These are phyloP conservation scores for Monochamus alternatus DNA, from an alignment of 2,888 invertebrate genomes.

Conservation along the genomic window DNA sequence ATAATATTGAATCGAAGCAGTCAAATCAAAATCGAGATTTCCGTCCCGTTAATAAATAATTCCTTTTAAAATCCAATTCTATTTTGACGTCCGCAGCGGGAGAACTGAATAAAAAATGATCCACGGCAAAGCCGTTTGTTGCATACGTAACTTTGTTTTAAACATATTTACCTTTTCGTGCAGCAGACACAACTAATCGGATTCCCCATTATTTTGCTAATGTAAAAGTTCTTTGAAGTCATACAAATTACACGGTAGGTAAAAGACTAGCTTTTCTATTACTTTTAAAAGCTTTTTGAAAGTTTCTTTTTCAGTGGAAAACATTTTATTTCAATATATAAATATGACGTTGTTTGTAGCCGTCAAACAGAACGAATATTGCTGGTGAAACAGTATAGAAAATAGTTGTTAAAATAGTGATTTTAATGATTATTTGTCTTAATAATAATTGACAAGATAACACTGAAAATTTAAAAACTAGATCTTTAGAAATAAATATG, in stretches of 20 bases:
- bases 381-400: too few relatives aligned
- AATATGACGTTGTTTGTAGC: neutral
- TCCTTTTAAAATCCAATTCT: neutral
- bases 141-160: conserved; percentile 11
- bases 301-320: neutral
- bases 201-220: conserved; percentile 8
- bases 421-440: too few relatives aligned
- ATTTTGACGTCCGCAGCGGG: neutral
- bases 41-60: neutral
- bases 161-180: conserved; percentile 9
- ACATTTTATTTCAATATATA: conserved; percentile 1
- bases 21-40: neutral
- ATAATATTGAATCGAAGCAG: neutral
- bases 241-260: neutral
- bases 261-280: conserved; percentile 6
- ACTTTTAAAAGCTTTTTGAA: conserved; percentile 12
- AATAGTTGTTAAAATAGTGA: too few relatives aligned
- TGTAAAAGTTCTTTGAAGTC: conserved; percentile 16
- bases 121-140: conserved; percentile 1
- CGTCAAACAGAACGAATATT: too few relatives aligned
- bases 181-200: conserved; percentile 11
- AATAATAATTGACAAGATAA: too few relatives aligned
- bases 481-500: too few relatives aligned
- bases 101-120: neutral
- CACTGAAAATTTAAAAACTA: too few relatives aligned